phyloP scores from a whole-genome alignment of 1,140 invertebrate genomes.

The Xylocopa sonorina region DNA sequence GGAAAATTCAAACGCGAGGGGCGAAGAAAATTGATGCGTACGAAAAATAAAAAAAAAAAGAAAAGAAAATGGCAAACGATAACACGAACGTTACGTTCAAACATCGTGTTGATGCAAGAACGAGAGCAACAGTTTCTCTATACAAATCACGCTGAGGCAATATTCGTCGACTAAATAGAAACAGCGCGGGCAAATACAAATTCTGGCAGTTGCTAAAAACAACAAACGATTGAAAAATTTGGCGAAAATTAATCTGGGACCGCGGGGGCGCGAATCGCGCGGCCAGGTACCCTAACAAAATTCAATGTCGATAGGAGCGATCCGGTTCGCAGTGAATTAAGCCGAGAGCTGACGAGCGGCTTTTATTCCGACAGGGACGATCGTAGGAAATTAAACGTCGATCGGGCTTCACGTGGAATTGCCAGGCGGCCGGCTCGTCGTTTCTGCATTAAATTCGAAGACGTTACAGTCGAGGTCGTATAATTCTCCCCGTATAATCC shows the following conservation, averaged over 20 bases:
- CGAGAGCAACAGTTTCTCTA: no score
- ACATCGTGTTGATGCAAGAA: no score
- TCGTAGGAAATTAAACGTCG: constrained; percentile 61
- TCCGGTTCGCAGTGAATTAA: constrained; percentile 19
- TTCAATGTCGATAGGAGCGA: constrained; percentile 6
- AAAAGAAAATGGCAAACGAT: no score
- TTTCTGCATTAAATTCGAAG: constrained; percentile 56
- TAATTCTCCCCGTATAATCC: constrained; percentile 64
- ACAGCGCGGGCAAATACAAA: no score
- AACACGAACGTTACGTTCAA: no score
- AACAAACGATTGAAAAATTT: neutral
- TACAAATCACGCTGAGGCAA: no score
- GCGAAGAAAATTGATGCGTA: no score
- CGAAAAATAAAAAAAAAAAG: no score
- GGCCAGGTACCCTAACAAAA: neutral
- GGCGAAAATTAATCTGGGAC: neutral
- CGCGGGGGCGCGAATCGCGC: no score
- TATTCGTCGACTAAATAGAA: no score
- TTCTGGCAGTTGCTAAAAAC: no score
- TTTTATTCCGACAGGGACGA: constrained; percentile 42
- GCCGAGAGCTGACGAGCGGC: neutral
- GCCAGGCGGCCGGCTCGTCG: constrained; percentile 25
- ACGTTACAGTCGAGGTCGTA: constrained; percentile 58
- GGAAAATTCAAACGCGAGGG: no score
- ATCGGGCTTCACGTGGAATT: constrained; percentile 32